phyloP scores from a whole-genome alignment of 2,797 vertebrate species.

The Helostoma temminkii region DNA sequence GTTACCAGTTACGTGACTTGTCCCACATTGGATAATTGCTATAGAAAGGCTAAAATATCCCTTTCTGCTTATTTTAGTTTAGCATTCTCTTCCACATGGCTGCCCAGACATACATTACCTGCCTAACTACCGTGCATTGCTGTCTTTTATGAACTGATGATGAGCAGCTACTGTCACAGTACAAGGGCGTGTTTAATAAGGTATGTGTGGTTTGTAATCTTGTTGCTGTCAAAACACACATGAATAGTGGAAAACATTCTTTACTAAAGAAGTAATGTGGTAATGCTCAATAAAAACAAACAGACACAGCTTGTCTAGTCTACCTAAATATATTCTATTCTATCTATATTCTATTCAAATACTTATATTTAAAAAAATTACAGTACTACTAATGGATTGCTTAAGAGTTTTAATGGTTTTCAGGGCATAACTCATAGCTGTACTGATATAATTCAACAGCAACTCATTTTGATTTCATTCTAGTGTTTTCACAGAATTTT shows the following conservation, averaged over 20 bases:
- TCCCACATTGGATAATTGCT: slow-evolving; percentile 73
- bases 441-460: neutral
- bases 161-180: slow-evolving; percentile 19
- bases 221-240: neutral
- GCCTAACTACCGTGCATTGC: slow-evolving; percentile 37
- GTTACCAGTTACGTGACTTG: slow-evolving; percentile 71
- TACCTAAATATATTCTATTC: neutral
- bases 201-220: no score
- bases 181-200: slow-evolving; percentile 18
- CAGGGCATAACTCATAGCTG: neutral
- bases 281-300: neutral
- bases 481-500: no score
- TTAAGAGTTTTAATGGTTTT: neutral
- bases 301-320: no score
- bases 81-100: slow-evolving; percentile 49
- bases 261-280: neutral
- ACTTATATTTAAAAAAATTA: no score
- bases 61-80: slow-evolving; percentile 53
- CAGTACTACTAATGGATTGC: neutral
- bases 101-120: slow-evolving; percentile 65
- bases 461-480: neutral
- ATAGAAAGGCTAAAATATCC: slow-evolving; percentile 64
- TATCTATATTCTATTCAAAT: no score
- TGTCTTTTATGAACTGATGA: slow-evolving; percentile 52
- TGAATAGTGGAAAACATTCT: neutral